phyloP scores from a whole-genome alignment of 2,888 invertebrate genomes.

The Leptopilina myrica region DNA sequence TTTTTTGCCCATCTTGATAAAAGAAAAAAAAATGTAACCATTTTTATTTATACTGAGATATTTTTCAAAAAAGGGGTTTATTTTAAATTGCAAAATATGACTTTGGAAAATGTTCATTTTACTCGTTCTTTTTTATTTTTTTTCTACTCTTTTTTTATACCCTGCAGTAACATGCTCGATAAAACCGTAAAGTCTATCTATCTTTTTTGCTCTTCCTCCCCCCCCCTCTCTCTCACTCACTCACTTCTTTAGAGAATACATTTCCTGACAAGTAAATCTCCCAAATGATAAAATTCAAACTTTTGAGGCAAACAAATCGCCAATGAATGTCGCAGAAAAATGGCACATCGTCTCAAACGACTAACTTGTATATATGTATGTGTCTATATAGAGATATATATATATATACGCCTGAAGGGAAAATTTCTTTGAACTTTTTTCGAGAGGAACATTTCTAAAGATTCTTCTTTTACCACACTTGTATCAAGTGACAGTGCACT shows the following conservation, averaged over 20 bases:
- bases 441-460: slow-evolving; percentile 6
- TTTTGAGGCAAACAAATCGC: slow-evolving; percentile 12
- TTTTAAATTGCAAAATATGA: neutral
- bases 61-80: neutral
- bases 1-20: neutral
- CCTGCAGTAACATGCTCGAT: neutral
- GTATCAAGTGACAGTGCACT: slow-evolving; percentile 9
- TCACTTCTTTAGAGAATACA: neutral
- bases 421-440: slow-evolving; percentile 16
- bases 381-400: too few species aligned
- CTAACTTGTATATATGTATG: neutral
- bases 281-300: slow-evolving; percentile 9
- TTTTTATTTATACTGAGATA: too few species aligned
- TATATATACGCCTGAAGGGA: neutral
- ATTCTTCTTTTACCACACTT: slow-evolving; percentile 15
- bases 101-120: neutral
- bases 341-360: slow-evolving; percentile 6
- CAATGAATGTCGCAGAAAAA: slow-evolving; percentile 11
- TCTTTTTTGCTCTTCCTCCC: too few species aligned
- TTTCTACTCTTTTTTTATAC: neutral
- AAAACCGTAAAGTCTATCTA: neutral
- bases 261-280: neutral
- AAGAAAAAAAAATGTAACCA: neutral
- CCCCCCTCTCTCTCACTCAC: neutral
- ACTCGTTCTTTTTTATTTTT: neutral